phyloP scores from a whole-genome alignment of 2,888 invertebrate genomes.

The Drosophila fulvimacula region DNA sequence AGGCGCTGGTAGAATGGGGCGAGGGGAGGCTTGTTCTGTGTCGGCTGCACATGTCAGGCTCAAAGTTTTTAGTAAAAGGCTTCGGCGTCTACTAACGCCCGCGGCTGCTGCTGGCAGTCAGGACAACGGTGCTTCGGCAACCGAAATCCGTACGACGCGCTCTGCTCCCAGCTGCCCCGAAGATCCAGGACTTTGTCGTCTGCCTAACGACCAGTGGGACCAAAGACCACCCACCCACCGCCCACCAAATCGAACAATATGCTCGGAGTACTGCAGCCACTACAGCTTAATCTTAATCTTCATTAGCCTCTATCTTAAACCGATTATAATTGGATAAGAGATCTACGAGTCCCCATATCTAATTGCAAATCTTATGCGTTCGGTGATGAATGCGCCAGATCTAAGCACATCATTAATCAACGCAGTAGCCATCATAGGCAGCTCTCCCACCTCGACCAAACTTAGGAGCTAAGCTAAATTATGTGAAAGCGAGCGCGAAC shows the following conservation, averaged over 20 bases:
- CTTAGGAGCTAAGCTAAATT: slow-evolving; percentile 3
- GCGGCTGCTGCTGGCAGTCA: slow-evolving; percentile 42
- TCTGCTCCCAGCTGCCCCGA: slow-evolving; percentile 53
- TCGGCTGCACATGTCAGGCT: slow-evolving; percentile 74
- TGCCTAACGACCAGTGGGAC: slow-evolving; percentile 67
- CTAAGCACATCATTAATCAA: background rate
- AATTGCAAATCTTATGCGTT: background rate
- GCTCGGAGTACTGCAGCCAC: slow-evolving; percentile 18
- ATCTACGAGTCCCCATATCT: background rate
- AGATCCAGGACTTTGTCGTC: slow-evolving; percentile 46
- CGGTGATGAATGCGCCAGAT: background rate
- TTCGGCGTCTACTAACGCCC: slow-evolving; percentile 35
- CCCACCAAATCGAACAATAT: slow-evolving; percentile 33
- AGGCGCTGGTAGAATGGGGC: slow-evolving; percentile 1
- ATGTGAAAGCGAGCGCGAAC: slow-evolving; percentile 14
- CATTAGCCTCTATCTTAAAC: slow-evolving; percentile 19
- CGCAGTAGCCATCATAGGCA: background rate
- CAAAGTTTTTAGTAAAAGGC: slow-evolving; percentile 61
- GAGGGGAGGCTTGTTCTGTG: slow-evolving; percentile 8
- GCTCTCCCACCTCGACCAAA: background rate
- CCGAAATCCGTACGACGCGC: slow-evolving; percentile 51
- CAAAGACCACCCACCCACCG: slow-evolving; percentile 11
- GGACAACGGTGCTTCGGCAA: slow-evolving; percentile 37
- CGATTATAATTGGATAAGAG: slow-evolving; percentile 5
- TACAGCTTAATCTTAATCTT: slow-evolving; percentile 5